Conservation (phyloP, 2,888 invertebrate species). For the Protula sp. region DNA sequence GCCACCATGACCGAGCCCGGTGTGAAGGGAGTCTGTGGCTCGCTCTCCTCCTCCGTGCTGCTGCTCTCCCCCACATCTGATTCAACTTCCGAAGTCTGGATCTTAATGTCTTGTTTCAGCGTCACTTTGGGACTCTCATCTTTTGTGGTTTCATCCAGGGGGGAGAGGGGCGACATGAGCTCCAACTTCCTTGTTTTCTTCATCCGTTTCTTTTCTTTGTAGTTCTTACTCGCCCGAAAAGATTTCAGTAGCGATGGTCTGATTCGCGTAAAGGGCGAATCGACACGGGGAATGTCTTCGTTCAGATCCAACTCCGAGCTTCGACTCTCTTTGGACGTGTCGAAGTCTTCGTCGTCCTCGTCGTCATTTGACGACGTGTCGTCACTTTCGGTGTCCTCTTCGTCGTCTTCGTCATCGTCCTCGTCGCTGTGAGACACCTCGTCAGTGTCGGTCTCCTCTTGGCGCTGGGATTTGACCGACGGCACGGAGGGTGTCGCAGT, state of each 20-base stretch:
- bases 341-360: background rate
- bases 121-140: too few species aligned
- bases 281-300: background rate
- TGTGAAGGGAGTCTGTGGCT: too few species aligned
- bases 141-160: too few species aligned
- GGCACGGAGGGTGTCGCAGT: background rate
- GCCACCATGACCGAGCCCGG: too few species aligned
- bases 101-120: too few species aligned
- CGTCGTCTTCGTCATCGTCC: background rate
- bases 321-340: background rate
- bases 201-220: background rate
- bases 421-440: background rate
- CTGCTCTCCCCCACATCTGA: too few species aligned
- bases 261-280: background rate
- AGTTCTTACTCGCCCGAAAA: background rate
- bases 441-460: background rate
- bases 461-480: background rate
- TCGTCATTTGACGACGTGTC: background rate
- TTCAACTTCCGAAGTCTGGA: too few species aligned
- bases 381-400: background rate
- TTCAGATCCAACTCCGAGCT: background rate
- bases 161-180: background rate
- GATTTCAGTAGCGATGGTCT: background rate
- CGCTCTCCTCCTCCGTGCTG: too few species aligned
- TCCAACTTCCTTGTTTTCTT: background rate